Conservation (phyloP, 2,888 invertebrate species). For the Lithophane socia region DNA sequence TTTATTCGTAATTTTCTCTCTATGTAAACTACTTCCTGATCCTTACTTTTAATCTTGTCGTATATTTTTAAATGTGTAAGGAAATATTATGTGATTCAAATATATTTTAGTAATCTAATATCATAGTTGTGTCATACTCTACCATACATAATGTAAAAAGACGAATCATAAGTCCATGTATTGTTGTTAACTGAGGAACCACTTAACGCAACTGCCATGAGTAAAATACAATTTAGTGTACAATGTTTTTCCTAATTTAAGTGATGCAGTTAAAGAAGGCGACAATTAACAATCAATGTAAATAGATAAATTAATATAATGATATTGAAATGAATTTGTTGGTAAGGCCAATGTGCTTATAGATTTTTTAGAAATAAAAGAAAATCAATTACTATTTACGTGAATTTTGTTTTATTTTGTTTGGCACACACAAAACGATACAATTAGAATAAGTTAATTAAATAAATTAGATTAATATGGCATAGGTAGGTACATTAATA, state of each 20-base stretch:
- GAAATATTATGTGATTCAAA: conserved; percentile 62
- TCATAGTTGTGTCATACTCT: conserved; percentile 66
- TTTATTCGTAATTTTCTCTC: conserved; percentile 59
- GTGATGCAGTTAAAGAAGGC: conserved; percentile 67
- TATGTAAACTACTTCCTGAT: conserved; percentile 56
- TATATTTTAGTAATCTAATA: conserved; percentile 60
- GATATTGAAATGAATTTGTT: conserved; percentile 60
- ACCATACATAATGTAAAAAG: conserved; percentile 64
- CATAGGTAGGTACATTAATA: conserved; percentile 68
- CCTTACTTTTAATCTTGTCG: conserved; percentile 55
- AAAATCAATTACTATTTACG: conserved; percentile 64
- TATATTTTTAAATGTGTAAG: conserved; percentile 55
- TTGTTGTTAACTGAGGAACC: conserved; percentile 65
- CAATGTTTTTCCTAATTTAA: conserved; percentile 72
- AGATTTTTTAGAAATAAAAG: conserved; percentile 81
- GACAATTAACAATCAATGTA: conserved; percentile 74
- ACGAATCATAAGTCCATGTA: conserved; percentile 64
- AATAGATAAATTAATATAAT: conserved; percentile 72
- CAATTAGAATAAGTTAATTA: conserved; percentile 61
- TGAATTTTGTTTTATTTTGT: conserved; percentile 48
- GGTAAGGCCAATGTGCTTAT: conserved; percentile 79
- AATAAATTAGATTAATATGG: conserved; percentile 20
- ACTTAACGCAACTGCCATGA: conserved; percentile 77
- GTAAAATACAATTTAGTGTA: conserved; percentile 76
- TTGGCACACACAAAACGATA: conserved; percentile 12